Percentiles rank a stretch among this genome's conserved stretches.
Evolutionary conservation across 2,888 invertebrate species (phyloP).

Genomic region (Cheilosia grossa): DNA sequence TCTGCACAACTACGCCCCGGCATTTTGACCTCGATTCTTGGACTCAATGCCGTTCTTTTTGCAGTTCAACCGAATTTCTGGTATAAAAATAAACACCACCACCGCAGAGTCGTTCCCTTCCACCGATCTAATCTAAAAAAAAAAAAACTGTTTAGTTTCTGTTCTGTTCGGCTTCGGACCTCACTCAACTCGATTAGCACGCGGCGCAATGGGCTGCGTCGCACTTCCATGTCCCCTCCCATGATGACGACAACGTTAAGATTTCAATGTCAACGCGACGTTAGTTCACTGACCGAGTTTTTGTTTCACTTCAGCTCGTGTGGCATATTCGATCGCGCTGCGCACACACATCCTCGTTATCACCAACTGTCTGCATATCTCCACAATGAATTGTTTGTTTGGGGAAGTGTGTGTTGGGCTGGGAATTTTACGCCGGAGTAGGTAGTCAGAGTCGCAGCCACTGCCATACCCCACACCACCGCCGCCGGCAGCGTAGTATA

Average conservation of each 20-base stretch:
- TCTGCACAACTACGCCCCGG: conserved; percentile 23
- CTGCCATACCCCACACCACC: no score
- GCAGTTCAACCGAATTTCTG: conserved; percentile 53
- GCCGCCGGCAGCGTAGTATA: no score
- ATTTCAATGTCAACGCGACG: conserved; percentile 75
- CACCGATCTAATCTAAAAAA: neutral
- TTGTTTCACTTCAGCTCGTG: conserved; percentile 51
- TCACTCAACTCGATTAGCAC: conserved; percentile 41
- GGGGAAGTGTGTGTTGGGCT: no score
- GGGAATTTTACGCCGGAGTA: no score
- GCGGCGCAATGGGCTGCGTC: conserved; percentile 1
- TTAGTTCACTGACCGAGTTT: conserved; percentile 76
- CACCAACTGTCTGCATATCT: conserved; percentile 52
- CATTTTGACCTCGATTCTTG: conserved; percentile 65
- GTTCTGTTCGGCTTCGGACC: conserved; percentile 36
- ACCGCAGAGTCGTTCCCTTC: conserved; percentile 7
- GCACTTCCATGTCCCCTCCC: conserved; percentile 12
- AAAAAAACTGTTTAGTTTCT: neutral
- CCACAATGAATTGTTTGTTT: no score
- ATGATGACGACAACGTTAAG: conserved; percentile 45
- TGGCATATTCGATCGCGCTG: neutral
- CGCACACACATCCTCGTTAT: conserved; percentile 13
- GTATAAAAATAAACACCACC: conserved; percentile 37
- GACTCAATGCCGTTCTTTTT: conserved; percentile 56
- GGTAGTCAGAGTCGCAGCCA: no score